Conservation (phyloP, 2,113 vertebrate genomes). For the Oncorhynchus nerka region DNA sequence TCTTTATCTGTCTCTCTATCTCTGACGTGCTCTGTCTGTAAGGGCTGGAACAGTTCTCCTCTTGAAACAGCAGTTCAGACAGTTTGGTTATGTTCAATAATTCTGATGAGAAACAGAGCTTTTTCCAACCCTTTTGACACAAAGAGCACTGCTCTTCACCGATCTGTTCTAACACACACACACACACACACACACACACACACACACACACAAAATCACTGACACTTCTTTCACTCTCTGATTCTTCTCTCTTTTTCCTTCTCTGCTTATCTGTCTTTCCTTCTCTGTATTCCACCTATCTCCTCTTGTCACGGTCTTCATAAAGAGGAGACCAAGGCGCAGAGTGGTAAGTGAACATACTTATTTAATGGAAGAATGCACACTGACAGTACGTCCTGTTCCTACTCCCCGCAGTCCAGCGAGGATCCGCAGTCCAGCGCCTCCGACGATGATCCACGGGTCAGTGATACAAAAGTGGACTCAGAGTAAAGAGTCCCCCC, state of each 20-base stretch:
- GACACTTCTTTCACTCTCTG: neutral
- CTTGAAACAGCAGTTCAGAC: conserved; percentile 4
- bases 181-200: neutral
- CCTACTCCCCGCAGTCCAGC: no score
- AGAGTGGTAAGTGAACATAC: no score
- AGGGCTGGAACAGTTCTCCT: neutral
- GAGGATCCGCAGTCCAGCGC: no score
- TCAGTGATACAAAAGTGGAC: no score
- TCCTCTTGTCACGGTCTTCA: neutral
- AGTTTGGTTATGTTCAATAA: conserved; percentile 14
- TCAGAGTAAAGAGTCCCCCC: no score
- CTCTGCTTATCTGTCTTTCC: neutral
- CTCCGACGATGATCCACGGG: no score
- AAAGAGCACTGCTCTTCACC: neutral
- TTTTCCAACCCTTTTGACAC: neutral
- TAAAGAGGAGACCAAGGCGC: no score
- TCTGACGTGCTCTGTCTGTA: neutral
- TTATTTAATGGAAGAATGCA: no score
- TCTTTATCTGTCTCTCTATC: neutral
- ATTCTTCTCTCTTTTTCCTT: neutral
- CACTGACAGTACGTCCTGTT: no score
- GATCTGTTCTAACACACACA: neutral
- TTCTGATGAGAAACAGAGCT: conserved; percentile 1
- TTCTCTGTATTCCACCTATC: neutral
- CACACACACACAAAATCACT: neutral